These are phyloP conservation scores for Crypturellus undulatus DNA, from an alignment of 2,113 vertebrate genomes.

Conservation along the genomic window DNA sequence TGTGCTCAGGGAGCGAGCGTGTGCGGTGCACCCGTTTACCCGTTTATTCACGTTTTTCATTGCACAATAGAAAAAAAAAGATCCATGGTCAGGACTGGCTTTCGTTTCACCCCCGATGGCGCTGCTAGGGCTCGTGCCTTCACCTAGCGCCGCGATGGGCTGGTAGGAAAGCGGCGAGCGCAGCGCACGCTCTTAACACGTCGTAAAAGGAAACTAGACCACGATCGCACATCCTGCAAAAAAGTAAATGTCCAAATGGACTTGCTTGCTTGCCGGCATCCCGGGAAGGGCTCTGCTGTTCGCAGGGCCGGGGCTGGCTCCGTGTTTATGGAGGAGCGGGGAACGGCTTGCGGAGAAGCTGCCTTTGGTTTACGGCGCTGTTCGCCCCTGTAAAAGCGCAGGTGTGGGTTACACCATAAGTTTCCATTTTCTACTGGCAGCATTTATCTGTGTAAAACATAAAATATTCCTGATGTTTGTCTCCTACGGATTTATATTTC, in stretches of 20 bases:
- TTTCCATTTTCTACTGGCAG: slow-evolving; percentile 26
- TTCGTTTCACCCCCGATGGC: background rate
- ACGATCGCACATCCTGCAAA: background rate
- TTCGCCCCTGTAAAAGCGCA: slow-evolving; percentile 34
- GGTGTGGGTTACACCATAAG: background rate
- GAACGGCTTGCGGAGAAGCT: background rate
- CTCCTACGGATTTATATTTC: background rate
- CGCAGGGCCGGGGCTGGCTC: background rate
- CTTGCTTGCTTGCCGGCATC: background rate
- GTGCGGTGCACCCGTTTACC: rapidly evolving
- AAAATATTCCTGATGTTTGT: background rate
- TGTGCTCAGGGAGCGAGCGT: background rate
- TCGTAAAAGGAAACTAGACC: background rate
- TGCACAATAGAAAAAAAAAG: background rate
- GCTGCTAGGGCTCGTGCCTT: background rate
- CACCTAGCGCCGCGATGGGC: background rate
- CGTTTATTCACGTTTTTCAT: background rate
- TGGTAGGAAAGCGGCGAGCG: background rate
- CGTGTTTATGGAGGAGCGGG: slow-evolving; percentile 10
- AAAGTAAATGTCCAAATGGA: background rate
- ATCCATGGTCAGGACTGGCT: background rate
- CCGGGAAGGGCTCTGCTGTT: background rate
- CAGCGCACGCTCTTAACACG: background rate
- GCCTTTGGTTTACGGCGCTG: slow-evolving; percentile 13
- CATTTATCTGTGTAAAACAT: background rate